Percentiles rank a stretch among this genome's conserved stretches.
phyloP scores from a whole-genome alignment of 2,113 vertebrate species.

The Lepisosteus oculatus region DNA sequence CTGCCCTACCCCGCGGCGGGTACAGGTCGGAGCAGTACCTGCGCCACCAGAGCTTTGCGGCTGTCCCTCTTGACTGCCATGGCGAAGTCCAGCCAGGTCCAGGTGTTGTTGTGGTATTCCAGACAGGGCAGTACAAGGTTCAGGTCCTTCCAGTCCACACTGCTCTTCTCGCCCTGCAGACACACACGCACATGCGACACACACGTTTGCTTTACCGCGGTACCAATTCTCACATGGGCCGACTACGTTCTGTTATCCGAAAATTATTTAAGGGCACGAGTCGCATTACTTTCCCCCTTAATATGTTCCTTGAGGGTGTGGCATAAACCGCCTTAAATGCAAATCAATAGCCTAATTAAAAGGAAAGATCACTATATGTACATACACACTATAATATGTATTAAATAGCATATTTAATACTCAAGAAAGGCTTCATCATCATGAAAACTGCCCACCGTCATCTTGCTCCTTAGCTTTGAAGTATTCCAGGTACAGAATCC shows the following conservation, averaged over 20 bases:
- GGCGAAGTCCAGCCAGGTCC: slow-evolving; percentile 98
- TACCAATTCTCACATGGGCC: too few species aligned
- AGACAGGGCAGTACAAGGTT: slow-evolving; percentile 92
- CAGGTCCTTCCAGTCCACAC: slow-evolving; percentile 95
- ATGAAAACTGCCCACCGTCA: too few species aligned
- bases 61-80: slow-evolving; percentile 98
- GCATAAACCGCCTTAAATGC: neutral
- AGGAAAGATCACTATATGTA: neutral
- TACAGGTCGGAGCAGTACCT: slow-evolving; percentile 62
- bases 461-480: too few species aligned
- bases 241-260: neutral
- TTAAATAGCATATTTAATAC: too few species aligned
- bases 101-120: slow-evolving; percentile 98
- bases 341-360: too few species aligned
- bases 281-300: neutral
- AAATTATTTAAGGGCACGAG: neutral
- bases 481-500: too few species aligned
- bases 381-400: neutral
- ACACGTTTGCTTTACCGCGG: neutral
- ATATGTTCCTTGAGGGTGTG: neutral
- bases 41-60: slow-evolving; percentile 93
- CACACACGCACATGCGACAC: neutral
- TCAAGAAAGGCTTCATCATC: too few species aligned
- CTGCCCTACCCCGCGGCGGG: too few species aligned
- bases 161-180: slow-evolving; percentile 90